Evolutionary conservation across 2,888 invertebrate genomes (phyloP).

Genomic region (Silvanus unidentatus): DNA sequence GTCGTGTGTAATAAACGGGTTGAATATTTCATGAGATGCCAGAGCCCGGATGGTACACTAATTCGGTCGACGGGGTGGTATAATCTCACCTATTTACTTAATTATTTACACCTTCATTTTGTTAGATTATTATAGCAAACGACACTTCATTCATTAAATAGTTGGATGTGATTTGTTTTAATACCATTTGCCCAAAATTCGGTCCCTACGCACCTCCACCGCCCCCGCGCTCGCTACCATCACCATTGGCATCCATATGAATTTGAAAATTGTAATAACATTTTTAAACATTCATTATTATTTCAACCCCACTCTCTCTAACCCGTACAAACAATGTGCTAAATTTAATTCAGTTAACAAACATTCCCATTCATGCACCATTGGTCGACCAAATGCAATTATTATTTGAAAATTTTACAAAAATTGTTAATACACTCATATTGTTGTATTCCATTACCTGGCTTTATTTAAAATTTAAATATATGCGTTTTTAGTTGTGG

Average conservation of each 20-base stretch:
- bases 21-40: slow-evolving; percentile 24
- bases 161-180: slow-evolving; percentile 2
- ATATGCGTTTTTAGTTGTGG: too few relatives aligned
- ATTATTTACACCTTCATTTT: slow-evolving; percentile 26
- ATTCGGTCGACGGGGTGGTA: slow-evolving; percentile 12
- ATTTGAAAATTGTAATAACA: background rate
- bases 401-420: too few relatives aligned
- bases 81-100: slow-evolving; percentile 26
- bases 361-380: too few relatives aligned
- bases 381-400: too few relatives aligned
- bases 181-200: background rate
- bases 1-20: slow-evolving; percentile 18
- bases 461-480: too few relatives aligned
- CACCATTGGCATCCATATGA: background rate
- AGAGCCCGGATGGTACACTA: slow-evolving; percentile 9
- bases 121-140: slow-evolving; percentile 21
- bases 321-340: too few relatives aligned
- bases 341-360: too few relatives aligned
- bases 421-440: too few relatives aligned
- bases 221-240: too few relatives aligned
- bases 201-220: too few relatives aligned
- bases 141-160: slow-evolving; percentile 12
- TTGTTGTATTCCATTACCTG: too few relatives aligned
- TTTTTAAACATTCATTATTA: slow-evolving; percentile 2
- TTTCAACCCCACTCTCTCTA: too few relatives aligned